Conservation (phyloP, 2,888 invertebrate genomes). For the Perdita meconis region DNA sequence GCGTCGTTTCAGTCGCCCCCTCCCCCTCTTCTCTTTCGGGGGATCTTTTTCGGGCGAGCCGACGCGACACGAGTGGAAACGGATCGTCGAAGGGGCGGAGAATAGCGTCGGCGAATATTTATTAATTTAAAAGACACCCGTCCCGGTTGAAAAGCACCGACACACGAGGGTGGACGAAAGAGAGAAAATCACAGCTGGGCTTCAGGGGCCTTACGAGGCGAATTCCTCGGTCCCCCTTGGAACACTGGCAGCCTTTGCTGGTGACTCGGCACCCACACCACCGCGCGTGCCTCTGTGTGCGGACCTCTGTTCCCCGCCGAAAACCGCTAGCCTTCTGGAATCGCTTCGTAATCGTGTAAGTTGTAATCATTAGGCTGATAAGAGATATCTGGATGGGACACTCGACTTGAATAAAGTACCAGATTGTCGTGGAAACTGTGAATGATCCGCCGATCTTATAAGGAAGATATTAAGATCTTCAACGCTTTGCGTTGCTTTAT, state of each 20-base stretch:
- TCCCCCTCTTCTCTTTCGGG: neutral
- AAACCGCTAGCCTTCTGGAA: constrained; percentile 24
- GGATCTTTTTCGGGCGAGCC: constrained; percentile 2
- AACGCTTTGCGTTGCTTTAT: too few relatives aligned
- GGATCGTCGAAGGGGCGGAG: constrained; percentile 29
- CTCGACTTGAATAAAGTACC: neutral
- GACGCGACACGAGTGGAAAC: constrained; percentile 42
- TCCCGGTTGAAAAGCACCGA: constrained; percentile 58
- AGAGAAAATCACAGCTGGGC: constrained; percentile 60
- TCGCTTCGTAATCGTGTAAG: constrained; percentile 27
- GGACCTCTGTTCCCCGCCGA: constrained; percentile 14
- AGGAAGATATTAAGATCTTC: too few relatives aligned
- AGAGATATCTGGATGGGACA: neutral
- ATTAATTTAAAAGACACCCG: constrained; percentile 69
- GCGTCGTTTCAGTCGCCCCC: constrained; percentile 12
- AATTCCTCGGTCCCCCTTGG: constrained; percentile 74
- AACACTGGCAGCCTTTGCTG: constrained; percentile 69
- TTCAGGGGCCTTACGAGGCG: constrained; percentile 76
- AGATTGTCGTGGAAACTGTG: neutral
- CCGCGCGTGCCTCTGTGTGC: constrained; percentile 1
- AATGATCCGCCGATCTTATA: too few relatives aligned
- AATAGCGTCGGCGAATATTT: constrained; percentile 62
- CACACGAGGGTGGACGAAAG: constrained; percentile 52
- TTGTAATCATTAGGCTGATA: constrained; percentile 6
- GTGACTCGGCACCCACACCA: constrained; percentile 72